phyloP scores from a whole-genome alignment of 2,797 vertebrate genomes.

The Cirrhinus mrigala region DNA sequence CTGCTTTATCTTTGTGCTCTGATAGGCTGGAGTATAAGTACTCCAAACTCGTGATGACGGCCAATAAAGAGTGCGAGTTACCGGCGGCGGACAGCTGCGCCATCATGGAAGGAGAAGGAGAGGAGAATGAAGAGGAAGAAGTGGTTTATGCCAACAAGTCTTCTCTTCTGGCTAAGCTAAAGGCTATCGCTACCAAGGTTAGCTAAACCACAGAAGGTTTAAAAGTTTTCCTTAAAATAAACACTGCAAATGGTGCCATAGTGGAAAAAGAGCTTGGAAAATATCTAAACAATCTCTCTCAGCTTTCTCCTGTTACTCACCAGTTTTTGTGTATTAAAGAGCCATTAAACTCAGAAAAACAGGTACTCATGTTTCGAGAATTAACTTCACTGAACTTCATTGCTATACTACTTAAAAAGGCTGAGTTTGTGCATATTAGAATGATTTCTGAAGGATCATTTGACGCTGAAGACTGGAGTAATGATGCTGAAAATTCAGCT shows the following conservation, averaged over 20 bases:
- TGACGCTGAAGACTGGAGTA: not conserved
- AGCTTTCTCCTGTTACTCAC: not conserved
- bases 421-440: not conserved
- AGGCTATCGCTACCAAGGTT: constrained; percentile 93
- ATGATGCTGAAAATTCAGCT: not conserved
- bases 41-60: constrained; percentile 94
- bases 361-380: not conserved
- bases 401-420: no score
- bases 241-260: not conserved
- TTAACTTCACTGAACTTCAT: not conserved
- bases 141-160: constrained; percentile 94
- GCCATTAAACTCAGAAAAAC: not conserved
- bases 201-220: not conserved
- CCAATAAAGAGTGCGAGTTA: constrained; percentile 95
- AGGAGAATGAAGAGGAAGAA: constrained; percentile 87
- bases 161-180: constrained; percentile 91
- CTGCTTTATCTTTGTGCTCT: constrained; percentile 52
- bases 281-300: not conserved
- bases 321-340: not conserved
- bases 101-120: constrained; percentile 97
- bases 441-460: not conserved
- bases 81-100: constrained; percentile 97
- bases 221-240: not conserved
- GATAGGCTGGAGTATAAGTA: constrained; percentile 95
- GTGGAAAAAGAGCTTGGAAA: not conserved